A percentile compares a stretch with the other conserved stretches of the same genome.
Evolutionary conservation across 2,888 invertebrate genomes (phyloP).

Genomic region (Drosophila fungiperda): DNA sequence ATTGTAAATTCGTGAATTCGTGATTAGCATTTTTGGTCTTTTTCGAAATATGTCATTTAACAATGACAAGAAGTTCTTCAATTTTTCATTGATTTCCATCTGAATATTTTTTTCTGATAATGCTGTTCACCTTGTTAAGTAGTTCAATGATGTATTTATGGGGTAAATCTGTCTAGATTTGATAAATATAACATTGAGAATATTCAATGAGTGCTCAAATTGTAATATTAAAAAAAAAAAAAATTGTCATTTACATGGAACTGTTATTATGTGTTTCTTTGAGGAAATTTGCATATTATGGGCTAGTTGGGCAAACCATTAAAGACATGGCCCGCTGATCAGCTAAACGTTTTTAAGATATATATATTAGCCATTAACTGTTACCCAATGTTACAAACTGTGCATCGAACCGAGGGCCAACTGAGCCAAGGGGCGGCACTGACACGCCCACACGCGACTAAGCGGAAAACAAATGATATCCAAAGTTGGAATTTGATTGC

Average conservation of each 20-base stretch:
- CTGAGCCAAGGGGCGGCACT: background rate
- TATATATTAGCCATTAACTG: constrained; percentile 4
- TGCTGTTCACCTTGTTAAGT: background rate
- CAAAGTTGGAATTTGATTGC: background rate
- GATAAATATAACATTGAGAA: background rate
- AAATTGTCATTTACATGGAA: background rate
- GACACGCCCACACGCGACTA: constrained; percentile 40
- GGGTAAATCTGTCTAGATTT: background rate
- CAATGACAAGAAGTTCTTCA: background rate
- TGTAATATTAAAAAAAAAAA: background rate
- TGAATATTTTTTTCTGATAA: background rate
- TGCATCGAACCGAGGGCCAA: constrained; percentile 49
- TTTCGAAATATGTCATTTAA: background rate
- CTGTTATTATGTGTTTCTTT: constrained; percentile 4
- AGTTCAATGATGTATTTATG: background rate
- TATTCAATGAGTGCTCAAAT: background rate
- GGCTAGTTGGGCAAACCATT: constrained; percentile 20
- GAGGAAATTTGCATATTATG: constrained; percentile 45
- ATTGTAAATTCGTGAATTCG: background rate
- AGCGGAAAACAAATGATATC: constrained; percentile 41
- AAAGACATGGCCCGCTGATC: constrained; percentile 44
- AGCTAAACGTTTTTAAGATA: background rate
- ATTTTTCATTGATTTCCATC: background rate
- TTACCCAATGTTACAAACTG: constrained; percentile 39
- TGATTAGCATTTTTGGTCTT: background rate